A percentile compares a stretch with the other conserved stretches of the same genome.
These are phyloP conservation scores for Andrena bicolor DNA, from an alignment of 2,888 invertebrate genomes.

Conservation along the genomic window DNA sequence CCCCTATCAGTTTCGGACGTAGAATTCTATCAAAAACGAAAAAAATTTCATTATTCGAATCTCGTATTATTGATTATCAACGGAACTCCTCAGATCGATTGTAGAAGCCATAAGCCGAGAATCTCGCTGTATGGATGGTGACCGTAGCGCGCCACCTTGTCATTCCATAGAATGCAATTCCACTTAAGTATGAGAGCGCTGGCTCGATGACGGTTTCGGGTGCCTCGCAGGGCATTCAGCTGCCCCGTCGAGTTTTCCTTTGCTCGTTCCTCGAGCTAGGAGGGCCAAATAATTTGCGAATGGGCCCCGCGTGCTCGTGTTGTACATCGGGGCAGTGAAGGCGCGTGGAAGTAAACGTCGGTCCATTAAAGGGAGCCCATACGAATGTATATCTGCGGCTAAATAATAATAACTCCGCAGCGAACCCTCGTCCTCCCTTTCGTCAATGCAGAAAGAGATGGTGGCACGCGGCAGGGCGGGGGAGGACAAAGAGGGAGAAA, in stretches of 20 bases:
- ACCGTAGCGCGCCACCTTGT: background rate
- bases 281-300: constrained; percentile 53
- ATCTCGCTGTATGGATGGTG: background rate
- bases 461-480: constrained; percentile 16
- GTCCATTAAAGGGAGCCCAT: constrained; percentile 62
- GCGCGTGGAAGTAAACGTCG: constrained; percentile 60
- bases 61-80: constrained; percentile 23
- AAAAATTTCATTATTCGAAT: no score
- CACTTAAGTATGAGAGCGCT: constrained; percentile 22
- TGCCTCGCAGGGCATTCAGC: constrained; percentile 40
- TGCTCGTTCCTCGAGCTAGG: constrained; percentile 15
- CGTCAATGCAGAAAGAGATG: constrained; percentile 18
- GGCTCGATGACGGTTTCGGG: constrained; percentile 37
- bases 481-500: background rate
- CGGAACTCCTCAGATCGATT: constrained; percentile 3
- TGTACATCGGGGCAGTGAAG: constrained; percentile 9
- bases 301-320: constrained; percentile 5
- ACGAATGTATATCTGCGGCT: constrained; percentile 59
- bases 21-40: no score
- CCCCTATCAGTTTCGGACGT: no score
- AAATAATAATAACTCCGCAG: constrained; percentile 69
- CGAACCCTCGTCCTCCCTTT: constrained; percentile 53
- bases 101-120: background rate
- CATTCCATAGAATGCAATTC: constrained; percentile 43
- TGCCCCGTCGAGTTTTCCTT: constrained; percentile 39